A percentile compares a stretch with the other conserved stretches of the same genome.
These are phyloP conservation scores for Carassius gibelio DNA, from an alignment of 2,113 vertebrate genomes.

Conservation along the genomic window DNA sequence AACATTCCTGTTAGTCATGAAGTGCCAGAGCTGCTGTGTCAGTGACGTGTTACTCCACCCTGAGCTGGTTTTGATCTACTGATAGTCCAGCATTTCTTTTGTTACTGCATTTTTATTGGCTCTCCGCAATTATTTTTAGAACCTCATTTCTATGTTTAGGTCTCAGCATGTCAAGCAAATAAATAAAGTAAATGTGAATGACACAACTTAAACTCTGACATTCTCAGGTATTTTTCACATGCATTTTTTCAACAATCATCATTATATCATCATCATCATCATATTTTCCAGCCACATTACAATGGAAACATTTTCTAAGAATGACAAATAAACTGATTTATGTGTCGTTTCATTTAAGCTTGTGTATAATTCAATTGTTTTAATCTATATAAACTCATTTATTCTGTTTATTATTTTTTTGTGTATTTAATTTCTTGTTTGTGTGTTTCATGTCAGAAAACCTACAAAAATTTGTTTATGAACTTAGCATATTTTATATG, in stretches of 20 bases:
- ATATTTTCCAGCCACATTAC: not conserved
- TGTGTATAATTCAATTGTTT: not conserved
- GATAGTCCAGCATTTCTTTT: not conserved
- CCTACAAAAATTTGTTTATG: not conserved
- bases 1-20: conserved; percentile 32
- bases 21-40: conserved; percentile 13
- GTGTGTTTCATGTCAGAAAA: not conserved
- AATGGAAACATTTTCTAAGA: not conserved
- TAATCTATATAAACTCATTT: not conserved
- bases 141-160: not conserved
- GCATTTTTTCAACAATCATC: not conserved
- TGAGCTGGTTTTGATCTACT: conserved; percentile 10
- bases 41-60: conserved; percentile 7
- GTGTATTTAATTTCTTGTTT: not conserved
- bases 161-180: not conserved
- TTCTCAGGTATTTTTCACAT: not conserved
- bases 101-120: not conserved
- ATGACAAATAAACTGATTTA: not conserved
- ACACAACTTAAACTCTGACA: not conserved
- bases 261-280: not conserved
- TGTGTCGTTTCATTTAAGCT: not conserved
- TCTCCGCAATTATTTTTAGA: not conserved
- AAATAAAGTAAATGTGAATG: conserved; percentile 4
- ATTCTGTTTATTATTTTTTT: not conserved
- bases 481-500: not conserved